phyloP scores from a whole-genome alignment of 2,113 vertebrate genomes.

The Collichthys lucidus region DNA sequence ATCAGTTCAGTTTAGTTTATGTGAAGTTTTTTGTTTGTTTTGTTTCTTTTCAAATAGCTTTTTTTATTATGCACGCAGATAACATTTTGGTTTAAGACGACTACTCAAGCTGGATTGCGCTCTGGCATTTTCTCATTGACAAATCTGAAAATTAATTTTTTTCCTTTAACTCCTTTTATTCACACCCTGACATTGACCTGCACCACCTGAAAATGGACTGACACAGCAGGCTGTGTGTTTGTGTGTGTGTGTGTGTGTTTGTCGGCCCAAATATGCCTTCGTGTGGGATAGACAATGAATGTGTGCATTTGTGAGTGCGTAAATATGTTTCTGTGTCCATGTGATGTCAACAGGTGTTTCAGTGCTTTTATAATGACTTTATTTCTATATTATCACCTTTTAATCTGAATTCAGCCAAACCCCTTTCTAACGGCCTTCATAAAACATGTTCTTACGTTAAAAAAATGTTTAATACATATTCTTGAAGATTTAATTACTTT shows the following conservation, averaged over 20 bases:
- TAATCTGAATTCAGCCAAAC: neutral
- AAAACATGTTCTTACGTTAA: neutral
- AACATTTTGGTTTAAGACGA: neutral
- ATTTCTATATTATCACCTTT: neutral
- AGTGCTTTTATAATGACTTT: neutral
- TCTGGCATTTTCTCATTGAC: conserved; percentile 33
- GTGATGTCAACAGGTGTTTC: neutral
- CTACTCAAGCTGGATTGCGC: conserved; percentile 16
- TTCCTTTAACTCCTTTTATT: conserved; percentile 29
- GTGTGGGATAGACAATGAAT: conserved; percentile 6
- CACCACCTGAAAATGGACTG: conserved; percentile 11
- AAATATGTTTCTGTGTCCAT: conserved; percentile 4
- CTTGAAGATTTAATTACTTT: neutral
- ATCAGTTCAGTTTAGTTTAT: conserved; percentile 6
- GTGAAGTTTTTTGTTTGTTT: neutral
- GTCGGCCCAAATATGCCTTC: neutral
- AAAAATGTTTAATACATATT: neutral
- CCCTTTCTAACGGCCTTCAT: neutral
- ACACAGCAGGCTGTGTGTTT: conserved; percentile 29
- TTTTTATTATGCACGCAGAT: conserved; percentile 13
- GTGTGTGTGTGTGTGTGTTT: conserved; percentile 21
- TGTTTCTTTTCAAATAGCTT: conserved; percentile 4
- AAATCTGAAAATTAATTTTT: conserved; percentile 43
- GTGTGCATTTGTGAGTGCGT: conserved; percentile 9
- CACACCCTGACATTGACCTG: conserved; percentile 41